These are phyloP conservation scores for Strigamia transsilvanica DNA, from an alignment of 2,888 invertebrate species.

Conservation along the genomic window DNA sequence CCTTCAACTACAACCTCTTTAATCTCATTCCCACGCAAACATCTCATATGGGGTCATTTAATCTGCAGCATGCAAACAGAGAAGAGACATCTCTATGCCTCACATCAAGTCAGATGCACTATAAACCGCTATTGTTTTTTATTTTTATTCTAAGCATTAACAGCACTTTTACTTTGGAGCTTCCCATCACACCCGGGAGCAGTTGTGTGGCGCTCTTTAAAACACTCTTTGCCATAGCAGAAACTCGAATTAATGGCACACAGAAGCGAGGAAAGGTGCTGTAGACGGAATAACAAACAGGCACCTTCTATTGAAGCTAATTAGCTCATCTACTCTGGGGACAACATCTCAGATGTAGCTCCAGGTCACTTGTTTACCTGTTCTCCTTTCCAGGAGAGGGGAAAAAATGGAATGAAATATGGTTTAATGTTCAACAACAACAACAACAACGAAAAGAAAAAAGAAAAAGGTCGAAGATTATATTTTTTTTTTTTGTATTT, in stretches of 20 bases:
- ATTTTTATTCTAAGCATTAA: slow-evolving; percentile 21
- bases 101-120: not conserved
- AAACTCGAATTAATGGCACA: slow-evolving; percentile 35
- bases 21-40: not conserved
- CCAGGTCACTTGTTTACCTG: slow-evolving; percentile 26
- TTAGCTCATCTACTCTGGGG: slow-evolving; percentile 22
- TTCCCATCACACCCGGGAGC: slow-evolving; percentile 12
- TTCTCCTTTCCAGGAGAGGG: not conserved
- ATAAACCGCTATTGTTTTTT: slow-evolving; percentile 34
- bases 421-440: not conserved
- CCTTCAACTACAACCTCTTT: slow-evolving; percentile 3
- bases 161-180: not conserved
- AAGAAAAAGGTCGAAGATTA: not conserved
- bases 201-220: slow-evolving; percentile 15
- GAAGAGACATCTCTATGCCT: not conserved
- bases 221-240: not conserved
- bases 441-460: not conserved
- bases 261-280: slow-evolving; percentile 30
- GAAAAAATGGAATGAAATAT: not conserved
- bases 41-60: slow-evolving; percentile 17
- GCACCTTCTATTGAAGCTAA: slow-evolving; percentile 10
- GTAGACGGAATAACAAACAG: slow-evolving; percentile 35
- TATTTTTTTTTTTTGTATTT: not conserved
- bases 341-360: slow-evolving; percentile 22
- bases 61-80: not conserved